These are phyloP conservation scores for Camponotus pennsylvanicus DNA, from an alignment of 1,140 invertebrate genomes.

Conservation along the genomic window DNA sequence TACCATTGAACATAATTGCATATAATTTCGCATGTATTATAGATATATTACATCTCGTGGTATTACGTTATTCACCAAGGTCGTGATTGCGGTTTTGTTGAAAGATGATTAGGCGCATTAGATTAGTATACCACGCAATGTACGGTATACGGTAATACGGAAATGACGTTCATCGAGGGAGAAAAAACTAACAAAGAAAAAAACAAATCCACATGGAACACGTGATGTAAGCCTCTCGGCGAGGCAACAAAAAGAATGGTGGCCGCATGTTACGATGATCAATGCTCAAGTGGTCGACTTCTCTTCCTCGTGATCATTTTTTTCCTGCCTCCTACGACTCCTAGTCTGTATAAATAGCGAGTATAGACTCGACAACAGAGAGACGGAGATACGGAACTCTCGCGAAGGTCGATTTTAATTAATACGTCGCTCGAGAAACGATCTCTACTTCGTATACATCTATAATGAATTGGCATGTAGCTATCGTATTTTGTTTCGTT, in stretches of 20 bases:
- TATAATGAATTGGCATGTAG: slow-evolving; percentile 46
- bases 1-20: slow-evolving; percentile 18
- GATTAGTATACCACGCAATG: slow-evolving; percentile 2
- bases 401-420: slow-evolving; percentile 26
- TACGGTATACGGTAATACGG: slow-evolving; percentile 53
- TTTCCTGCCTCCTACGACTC: slow-evolving; percentile 67
- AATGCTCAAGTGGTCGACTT: slow-evolving; percentile 43
- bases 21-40: slow-evolving; percentile 21
- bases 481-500: slow-evolving; percentile 2
- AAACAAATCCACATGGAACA: slow-evolving; percentile 47
- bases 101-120: slow-evolving; percentile 74
- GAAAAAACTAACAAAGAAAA: slow-evolving; percentile 40
- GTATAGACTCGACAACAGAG: neutral
- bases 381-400: slow-evolving; percentile 51
- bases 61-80: slow-evolving; percentile 68
- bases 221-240: slow-evolving; percentile 58
- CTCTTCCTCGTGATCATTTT: slow-evolving; percentile 64
- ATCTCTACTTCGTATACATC: neutral
- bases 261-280: slow-evolving; percentile 32
- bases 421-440: slow-evolving; percentile 28
- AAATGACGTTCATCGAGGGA: slow-evolving; percentile 54
- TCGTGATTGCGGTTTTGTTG: slow-evolving; percentile 73
- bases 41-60: slow-evolving; percentile 6
- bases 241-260: slow-evolving; percentile 52
- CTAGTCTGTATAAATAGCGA: slow-evolving; percentile 34